Evolutionary conservation across 2,888 invertebrate species (phyloP).

Genomic region (Amitus sp.): DNA sequence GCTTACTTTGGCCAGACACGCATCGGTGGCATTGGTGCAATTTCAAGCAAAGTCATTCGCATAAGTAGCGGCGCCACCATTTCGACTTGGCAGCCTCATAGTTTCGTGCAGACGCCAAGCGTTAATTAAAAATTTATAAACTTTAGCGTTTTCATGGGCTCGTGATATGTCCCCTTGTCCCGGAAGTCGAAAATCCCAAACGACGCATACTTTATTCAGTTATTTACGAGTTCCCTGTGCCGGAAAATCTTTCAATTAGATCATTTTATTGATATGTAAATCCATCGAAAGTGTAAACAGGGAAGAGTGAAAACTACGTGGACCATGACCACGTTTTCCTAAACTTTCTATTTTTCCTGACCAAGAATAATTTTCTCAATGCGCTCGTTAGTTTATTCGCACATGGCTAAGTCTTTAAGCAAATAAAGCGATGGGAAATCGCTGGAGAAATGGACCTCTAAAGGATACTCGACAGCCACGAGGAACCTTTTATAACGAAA

Average conservation of each 20-base stretch:
- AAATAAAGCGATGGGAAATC: constrained; percentile 32
- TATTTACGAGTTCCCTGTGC: no score
- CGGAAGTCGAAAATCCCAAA: no score
- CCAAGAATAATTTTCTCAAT: neutral
- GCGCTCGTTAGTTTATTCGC: neutral
- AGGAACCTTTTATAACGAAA: constrained; percentile 28
- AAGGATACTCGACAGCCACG: constrained; percentile 17
- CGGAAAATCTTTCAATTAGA: no score
- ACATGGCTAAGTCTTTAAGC: constrained; percentile 22
- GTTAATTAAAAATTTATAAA: neutral
- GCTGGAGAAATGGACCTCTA: constrained; percentile 19
- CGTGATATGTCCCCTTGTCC: no score
- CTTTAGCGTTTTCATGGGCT: neutral
- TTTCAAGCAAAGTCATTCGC: constrained; percentile 12
- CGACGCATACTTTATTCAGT: no score
- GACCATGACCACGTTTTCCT: neutral
- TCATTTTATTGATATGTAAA: neutral
- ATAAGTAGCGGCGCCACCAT: constrained; percentile 5
- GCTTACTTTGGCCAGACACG: constrained; percentile 11
- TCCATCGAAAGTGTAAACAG: neutral
- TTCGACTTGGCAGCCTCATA: neutral
- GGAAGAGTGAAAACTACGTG: neutral
- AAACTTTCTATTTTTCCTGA: neutral
- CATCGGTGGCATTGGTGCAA: constrained; percentile 9
- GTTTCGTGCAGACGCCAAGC: neutral